phyloP scores from a whole-genome alignment of 2,797 vertebrate species.

The Pteropus rufus region DNA sequence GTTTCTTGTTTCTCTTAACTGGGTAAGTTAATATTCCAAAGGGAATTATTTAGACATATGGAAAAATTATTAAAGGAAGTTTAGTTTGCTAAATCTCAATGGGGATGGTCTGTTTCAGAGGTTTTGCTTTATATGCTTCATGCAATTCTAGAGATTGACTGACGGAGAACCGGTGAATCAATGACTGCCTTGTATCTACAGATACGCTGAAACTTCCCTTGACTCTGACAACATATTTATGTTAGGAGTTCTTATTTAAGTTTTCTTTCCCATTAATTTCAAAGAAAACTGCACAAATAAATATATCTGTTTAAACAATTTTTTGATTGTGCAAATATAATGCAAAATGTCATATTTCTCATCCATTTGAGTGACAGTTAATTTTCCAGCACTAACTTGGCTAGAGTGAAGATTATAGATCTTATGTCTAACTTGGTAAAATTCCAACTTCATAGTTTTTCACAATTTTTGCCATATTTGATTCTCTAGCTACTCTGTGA shows the following conservation, averaged over 20 bases:
- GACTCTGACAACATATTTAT: not conserved
- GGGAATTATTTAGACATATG: constrained; percentile 26
- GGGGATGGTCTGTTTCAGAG: not conserved
- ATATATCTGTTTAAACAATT: not conserved
- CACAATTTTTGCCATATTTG: constrained; percentile 41
- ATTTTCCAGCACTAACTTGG: constrained; percentile 41
- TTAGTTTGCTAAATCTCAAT: not conserved
- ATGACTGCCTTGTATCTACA: constrained; percentile 32
- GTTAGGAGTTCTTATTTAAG: not conserved
- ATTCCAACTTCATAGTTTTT: constrained; percentile 38
- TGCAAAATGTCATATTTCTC: not conserved
- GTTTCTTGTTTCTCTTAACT: constrained; percentile 25
- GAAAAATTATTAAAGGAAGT: constrained; percentile 43
- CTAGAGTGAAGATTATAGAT: constrained; percentile 1
- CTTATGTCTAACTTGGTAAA: constrained; percentile 29
- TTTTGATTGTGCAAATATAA: constrained; percentile 22
- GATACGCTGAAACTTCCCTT: constrained; percentile 1
- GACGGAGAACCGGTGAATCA: not conserved
- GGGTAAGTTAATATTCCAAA: constrained; percentile 22
- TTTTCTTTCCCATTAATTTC: not conserved
- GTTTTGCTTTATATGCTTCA: not conserved
- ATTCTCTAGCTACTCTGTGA: constrained; percentile 34
- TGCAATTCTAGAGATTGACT: not conserved
- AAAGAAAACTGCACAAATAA: constrained; percentile 43
- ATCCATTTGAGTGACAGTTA: constrained; percentile 28